These are phyloP conservation scores for Melanerpes aurifrons DNA, from an alignment of 2,113 vertebrate genomes.

Conservation along the genomic window DNA sequence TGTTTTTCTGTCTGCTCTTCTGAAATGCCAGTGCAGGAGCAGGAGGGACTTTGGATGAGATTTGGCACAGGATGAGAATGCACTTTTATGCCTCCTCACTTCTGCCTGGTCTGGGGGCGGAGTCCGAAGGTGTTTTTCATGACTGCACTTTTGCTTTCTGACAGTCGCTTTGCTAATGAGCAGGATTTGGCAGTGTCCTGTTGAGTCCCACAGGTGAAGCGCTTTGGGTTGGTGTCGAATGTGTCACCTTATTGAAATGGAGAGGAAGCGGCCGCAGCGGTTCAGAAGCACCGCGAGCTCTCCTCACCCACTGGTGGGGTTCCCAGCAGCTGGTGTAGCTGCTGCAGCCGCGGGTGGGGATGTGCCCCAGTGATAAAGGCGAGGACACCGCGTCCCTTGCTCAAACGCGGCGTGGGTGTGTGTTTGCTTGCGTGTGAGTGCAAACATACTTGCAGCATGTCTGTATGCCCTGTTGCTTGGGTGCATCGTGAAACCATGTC, in stretches of 20 bases:
- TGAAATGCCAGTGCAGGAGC: background rate
- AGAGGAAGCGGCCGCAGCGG: background rate
- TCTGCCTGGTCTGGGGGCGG: background rate
- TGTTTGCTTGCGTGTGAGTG: background rate
- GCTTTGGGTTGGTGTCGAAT: constrained; percentile 12
- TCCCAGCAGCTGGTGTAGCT: background rate
- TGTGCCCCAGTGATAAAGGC: background rate
- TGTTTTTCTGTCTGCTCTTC: background rate
- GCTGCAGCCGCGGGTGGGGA: background rate
- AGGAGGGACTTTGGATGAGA: background rate
- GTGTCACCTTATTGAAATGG: constrained; percentile 28
- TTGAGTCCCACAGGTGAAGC: background rate
- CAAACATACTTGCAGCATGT: background rate
- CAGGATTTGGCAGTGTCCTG: constrained; percentile 42
- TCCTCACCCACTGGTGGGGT: fast-evolving
- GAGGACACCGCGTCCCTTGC: background rate
- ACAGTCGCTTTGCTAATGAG: background rate
- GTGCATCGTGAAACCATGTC: background rate
- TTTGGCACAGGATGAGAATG: background rate
- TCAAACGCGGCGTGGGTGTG: background rate
- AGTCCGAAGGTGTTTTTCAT: background rate
- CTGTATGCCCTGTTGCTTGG: background rate
- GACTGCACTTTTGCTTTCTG: background rate
- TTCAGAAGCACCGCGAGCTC: background rate
- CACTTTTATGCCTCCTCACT: background rate